phyloP scores from a whole-genome alignment of 2,113 vertebrate species.

The Poecile atricapillus region DNA sequence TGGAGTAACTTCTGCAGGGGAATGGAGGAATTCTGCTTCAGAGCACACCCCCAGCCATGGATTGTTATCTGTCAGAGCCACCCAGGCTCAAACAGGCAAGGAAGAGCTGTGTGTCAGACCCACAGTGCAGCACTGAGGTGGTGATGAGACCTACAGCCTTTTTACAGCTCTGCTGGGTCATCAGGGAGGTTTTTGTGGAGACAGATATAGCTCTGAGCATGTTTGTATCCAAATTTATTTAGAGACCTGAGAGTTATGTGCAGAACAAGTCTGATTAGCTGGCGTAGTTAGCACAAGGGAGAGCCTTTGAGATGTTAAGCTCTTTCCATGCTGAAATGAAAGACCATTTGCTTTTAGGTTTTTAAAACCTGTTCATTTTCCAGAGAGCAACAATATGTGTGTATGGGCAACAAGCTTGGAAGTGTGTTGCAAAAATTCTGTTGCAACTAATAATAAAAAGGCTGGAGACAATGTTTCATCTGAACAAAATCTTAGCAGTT shows the following conservation, averaged over 20 bases:
- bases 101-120: background rate
- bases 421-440: background rate
- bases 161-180: background rate
- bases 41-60: background rate
- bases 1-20: background rate
- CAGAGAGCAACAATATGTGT: background rate
- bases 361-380: background rate
- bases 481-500: background rate
- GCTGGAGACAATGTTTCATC: background rate
- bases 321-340: background rate
- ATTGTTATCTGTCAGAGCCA: background rate
- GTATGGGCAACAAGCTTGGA: background rate
- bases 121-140: background rate
- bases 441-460: background rate
- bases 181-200: background rate
- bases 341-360: background rate
- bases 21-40: background rate
- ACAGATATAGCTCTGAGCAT: background rate
- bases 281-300: background rate
- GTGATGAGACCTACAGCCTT: background rate
- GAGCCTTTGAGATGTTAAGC: background rate
- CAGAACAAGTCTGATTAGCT: background rate
- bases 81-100: background rate
- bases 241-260: background rate
- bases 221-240: background rate